Evolutionary conservation across 1,140 invertebrate genomes (phyloP).

Genomic region (Camponotus vicinus): DNA sequence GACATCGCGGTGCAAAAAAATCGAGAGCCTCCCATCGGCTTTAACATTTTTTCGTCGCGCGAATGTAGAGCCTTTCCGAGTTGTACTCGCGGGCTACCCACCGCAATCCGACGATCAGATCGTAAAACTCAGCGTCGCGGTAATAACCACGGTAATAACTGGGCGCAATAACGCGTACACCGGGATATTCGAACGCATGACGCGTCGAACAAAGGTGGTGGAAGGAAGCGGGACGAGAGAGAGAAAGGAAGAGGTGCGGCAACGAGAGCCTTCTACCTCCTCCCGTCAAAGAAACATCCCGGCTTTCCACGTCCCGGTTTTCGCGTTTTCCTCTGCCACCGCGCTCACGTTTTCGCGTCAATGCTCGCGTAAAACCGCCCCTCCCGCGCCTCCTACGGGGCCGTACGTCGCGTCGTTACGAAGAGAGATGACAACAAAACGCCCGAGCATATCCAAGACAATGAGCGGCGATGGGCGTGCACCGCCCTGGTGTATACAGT

Average conservation of each 20-base stretch:
- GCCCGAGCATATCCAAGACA: constrained; percentile 55
- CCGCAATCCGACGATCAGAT: constrained; percentile 56
- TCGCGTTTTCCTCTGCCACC: constrained; percentile 49
- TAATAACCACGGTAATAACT: constrained; percentile 74
- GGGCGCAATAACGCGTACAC: constrained; percentile 63
- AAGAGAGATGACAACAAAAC: constrained; percentile 45
- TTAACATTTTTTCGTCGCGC: background rate
- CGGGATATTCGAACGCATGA: constrained; percentile 32
- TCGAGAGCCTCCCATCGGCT: constrained; percentile 8
- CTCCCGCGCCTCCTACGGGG: background rate
- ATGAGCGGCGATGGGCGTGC: constrained; percentile 62
- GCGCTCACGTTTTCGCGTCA: constrained; percentile 44
- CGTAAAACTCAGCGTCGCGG: constrained; percentile 69
- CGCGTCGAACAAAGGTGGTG: constrained; percentile 63
- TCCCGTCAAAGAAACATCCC: constrained; percentile 62
- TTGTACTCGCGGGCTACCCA: background rate
- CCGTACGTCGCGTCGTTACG: constrained; percentile 58
- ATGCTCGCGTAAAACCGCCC: background rate
- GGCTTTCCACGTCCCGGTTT: constrained; percentile 51
- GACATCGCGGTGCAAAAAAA: background rate
- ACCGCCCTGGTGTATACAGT: constrained; percentile 9
- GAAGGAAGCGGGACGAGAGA: constrained; percentile 50
- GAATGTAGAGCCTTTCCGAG: background rate
- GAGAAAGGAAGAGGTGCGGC: background rate
- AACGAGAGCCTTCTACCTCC: background rate